Conservation (phyloP, 2,888 invertebrate genomes). For the Orthosia incerta region DNA sequence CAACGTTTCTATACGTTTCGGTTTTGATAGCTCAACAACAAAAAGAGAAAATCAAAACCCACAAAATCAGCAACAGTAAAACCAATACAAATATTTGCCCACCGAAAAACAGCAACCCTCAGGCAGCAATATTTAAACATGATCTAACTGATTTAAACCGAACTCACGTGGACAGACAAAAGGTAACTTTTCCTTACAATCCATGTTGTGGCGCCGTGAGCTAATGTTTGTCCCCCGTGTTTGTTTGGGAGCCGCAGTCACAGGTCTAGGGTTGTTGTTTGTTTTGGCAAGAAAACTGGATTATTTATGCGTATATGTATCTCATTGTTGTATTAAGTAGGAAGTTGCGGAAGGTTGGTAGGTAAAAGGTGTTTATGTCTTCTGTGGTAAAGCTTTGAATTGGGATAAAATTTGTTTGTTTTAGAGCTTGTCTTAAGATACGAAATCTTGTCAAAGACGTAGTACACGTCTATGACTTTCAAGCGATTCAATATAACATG, state of each 20-base stretch:
- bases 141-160: slow-evolving; percentile 24
- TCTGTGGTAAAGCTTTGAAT: background rate
- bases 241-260: slow-evolving; percentile 36
- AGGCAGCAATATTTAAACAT: slow-evolving; percentile 13
- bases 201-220: slow-evolving; percentile 37
- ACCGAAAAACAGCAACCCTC: slow-evolving; percentile 12
- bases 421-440: too few relatives aligned
- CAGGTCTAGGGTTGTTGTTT: background rate
- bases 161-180: slow-evolving; percentile 26
- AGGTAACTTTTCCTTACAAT: slow-evolving; percentile 53
- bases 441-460: too few relatives aligned
- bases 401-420: background rate
- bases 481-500: too few relatives aligned
- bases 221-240: slow-evolving; percentile 47
- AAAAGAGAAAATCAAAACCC: background rate
- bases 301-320: slow-evolving; percentile 22
- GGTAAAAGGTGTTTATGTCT: too few relatives aligned
- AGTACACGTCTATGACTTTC: too few relatives aligned
- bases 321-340: background rate
- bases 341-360: background rate
- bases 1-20: background rate
- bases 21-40: too few relatives aligned
- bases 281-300: slow-evolving; percentile 24
- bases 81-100: background rate
- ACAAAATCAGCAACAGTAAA: slow-evolving; percentile 5